Evolutionary conservation across 2,113 vertebrate species (phyloP), one percentile per base, ranked within the genome.

Genomic region (Polyodon spathula): DNA sequence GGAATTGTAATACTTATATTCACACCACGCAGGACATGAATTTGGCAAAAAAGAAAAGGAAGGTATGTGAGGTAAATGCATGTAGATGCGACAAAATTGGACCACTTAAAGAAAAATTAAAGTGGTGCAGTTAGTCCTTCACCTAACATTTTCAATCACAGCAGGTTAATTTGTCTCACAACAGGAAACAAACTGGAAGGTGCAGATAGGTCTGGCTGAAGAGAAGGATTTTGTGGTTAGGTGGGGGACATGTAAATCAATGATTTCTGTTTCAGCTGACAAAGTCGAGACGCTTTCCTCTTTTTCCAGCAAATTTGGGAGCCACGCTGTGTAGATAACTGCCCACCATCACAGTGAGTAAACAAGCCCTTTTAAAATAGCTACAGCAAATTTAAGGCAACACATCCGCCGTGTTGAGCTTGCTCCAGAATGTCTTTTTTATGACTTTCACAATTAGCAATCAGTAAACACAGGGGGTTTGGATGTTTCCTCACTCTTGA

Each of bases 361-460:
- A 84, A 85, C 86, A 79, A 80, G 86, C 83, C 83, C 85, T 71
- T 71, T 75, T 79, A 85, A 86, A 86, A 86, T 79, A 78, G 78
- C 80, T 86, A 86, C 79, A 84, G 81, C 75, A 66, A 74, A 79
- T 80, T 86, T 82, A 79, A 88, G 78, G 78, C 81, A 81, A 85
- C 44, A 69, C 72, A 81, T 87, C 76, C 81, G 70, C 67, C 61
- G 72, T 74, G 62, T 63, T 72, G 65, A 71, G 69, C 71, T 79
- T 68, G 63, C 69, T 62, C 68, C 74, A 69, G 63, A 57, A 76
- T 83, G 78, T 78, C 81, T 79, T 72, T 91, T 93, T 92, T 88
- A 88, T 83, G 83, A 78, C 87, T 92, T 94, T 92, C 88, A 92
- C 84, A 87, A 89, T 92, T 82, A 82, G 80, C 84, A 89, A 84